Base-by-base conservation (phyloP, 2,113 vertebrate genomes). In the Micronycteris hirsuta region DNA sequence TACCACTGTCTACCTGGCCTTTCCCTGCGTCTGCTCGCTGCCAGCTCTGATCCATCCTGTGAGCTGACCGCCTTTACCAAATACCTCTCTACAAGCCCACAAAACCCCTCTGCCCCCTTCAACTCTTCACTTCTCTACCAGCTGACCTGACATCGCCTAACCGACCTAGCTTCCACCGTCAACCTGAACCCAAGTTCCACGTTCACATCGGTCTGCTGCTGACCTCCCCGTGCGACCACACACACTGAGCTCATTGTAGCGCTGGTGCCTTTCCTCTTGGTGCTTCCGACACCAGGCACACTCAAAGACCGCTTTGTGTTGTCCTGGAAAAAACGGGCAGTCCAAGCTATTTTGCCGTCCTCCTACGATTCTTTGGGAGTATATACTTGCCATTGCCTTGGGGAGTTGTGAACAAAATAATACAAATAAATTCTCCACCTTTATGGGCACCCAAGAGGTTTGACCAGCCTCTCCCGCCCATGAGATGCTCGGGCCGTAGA, bases 401-500 rank as follows among this genome's bases (percentile, higher is more conserved):
- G 33, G 80, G 28, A 63, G 80, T 12, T 87, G n/a, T 89, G 78
- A 93, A 71, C 38, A 81, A 85, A 77, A 86, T 12, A 54, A 86
- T 43, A 78, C 12, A 70, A 87, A 28, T 45, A 41, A 65, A 81
- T 36, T 49, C 76, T 68, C 65, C 58, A 17, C 52, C 71, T 43
- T 24, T 58, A 91, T 77, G 58, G 91, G 91, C 33, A 41, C 26
- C 31, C 52, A 17, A 10, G 76, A 90, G 22, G 4, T 33, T 17
- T 45, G 43, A 10, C 16, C 28, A 47, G 41, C 3, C 4, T 41
- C 47, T 16, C 5, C 45, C 65, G 17, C 20, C 54, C 5, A 13
- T 0, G 0, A 36, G n/a, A 12, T 13, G 4, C 17, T 19, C 47
- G 52, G 68, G 41, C 20, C 31, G 17, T n/a, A 36, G 38, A 43